These are phyloP conservation scores for Zaprionus lachaisei DNA, from an alignment of 1,140 invertebrate genomes.

Conservation along the genomic window DNA sequence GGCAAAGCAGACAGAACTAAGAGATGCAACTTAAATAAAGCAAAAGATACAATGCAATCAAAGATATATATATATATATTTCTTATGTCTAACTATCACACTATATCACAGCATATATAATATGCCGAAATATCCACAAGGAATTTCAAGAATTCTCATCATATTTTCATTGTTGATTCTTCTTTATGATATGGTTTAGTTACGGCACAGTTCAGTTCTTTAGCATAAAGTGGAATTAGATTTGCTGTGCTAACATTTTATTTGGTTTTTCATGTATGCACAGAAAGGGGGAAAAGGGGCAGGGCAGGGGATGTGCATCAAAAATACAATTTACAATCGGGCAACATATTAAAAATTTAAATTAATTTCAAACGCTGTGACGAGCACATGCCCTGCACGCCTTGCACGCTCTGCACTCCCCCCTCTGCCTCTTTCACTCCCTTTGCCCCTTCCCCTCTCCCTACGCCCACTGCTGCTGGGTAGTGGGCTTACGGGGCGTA, in stretches of 20 bases:
- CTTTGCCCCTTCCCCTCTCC: no score
- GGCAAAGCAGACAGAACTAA: not conserved
- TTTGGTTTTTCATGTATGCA: not conserved
- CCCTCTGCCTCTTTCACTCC: no score
- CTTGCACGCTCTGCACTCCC: not conserved
- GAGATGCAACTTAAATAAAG: not conserved
- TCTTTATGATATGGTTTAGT: not conserved
- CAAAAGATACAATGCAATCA: not conserved
- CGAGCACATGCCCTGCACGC: not conserved
- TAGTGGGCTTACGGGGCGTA: constrained; percentile 28
- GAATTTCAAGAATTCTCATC: not conserved
- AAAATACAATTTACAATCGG: constrained; percentile 65
- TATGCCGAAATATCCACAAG: not conserved
- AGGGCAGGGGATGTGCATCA: constrained; percentile 8
- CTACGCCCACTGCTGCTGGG: not conserved
- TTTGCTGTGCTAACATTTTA: not conserved
- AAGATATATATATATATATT: not conserved
- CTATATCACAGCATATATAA: not conserved
- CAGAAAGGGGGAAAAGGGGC: no score
- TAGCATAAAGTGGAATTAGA: not conserved
- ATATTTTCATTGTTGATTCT: not conserved
- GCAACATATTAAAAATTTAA: constrained; percentile 74
- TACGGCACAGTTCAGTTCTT: not conserved
- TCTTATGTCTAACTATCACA: not conserved
- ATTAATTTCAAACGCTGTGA: constrained; percentile 69